Evolutionary conservation across 2,888 invertebrate genomes (phyloP).

Genomic region (Cheilosia pagana): DNA sequence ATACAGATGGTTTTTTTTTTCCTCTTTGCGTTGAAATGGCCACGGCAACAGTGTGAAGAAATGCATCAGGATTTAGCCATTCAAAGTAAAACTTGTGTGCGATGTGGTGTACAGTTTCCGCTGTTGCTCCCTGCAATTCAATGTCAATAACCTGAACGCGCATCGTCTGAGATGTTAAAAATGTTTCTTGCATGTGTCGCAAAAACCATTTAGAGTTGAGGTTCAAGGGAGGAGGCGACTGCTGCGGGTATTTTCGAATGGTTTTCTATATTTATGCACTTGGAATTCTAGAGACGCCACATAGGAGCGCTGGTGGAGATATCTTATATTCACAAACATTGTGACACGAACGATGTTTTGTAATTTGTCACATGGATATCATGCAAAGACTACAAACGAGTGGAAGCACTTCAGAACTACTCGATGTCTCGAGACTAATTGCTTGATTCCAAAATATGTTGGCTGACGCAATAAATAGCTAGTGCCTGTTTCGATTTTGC

Average conservation of each 20-base stretch:
- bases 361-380: too few species aligned
- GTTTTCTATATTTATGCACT: constrained; percentile 1
- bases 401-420: too few species aligned
- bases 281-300: neutral
- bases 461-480: too few species aligned
- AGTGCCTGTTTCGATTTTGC: too few species aligned
- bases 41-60: constrained; percentile 20
- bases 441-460: too few species aligned
- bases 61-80: neutral
- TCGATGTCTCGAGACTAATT: too few species aligned
- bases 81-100: neutral
- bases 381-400: too few species aligned
- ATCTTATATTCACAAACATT: too few species aligned
- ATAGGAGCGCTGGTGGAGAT: too few species aligned
- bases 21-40: neutral
- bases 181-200: constrained; percentile 22
- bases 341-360: too few species aligned
- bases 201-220: neutral
- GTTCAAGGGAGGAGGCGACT: constrained; percentile 24
- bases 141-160: constrained; percentile 55
- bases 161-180: constrained; percentile 13
- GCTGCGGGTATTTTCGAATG: constrained; percentile 30
- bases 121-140: constrained; percentile 15
- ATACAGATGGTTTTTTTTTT: constrained; percentile 7
- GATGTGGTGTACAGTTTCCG: neutral